Base-by-base conservation (phyloP, 2,113 vertebrate species). In the Poeciliopsis occidentalis region DNA sequence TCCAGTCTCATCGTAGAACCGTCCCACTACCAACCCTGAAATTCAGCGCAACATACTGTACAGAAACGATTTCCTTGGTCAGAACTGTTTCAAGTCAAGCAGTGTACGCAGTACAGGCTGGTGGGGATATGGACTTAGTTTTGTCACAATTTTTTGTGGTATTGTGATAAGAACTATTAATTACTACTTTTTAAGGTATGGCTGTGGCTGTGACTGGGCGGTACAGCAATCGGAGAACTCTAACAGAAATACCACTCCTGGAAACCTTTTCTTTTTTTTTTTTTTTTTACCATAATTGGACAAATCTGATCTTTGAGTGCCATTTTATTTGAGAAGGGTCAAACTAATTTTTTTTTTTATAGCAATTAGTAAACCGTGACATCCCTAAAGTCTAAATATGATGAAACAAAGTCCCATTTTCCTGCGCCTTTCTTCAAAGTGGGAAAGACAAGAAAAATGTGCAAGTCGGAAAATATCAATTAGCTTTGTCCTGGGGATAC, bases 1-100 rank as follows among this genome's bases (percentile, higher is more conserved):
- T 47, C 97, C 97, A 0, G 89, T 87, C 41, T 95, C 89, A 5
- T 93, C 86, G 0, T 98, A 99, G 94, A 95, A 98, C 22, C 90
- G 94, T 39, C 97, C 97, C 24, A 91, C 87, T 64, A 98, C 77
- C 84, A 91, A 92, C 67, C 98, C 98, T 99, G 83, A 71, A 74
- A 79, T 24, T 60, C 51, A 74, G 41, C 22, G 22, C 19, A 39
- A 26, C 4, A 0, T 64, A 57, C 24, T 57, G 7, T 57, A 10
- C 22, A 57, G 51, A 57, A 3, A 57, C 7, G 24, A 57, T 57
- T 57, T 54, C 47, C 47, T 8, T 15, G 6, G 7, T 6, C 19
- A 54, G 47, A 54, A 24, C 47, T 44, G 39, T 41, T 41, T 2
- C 13, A 41, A 27, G 39, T 41, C 12, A 13, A 13, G 39, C 39